phyloP scores from a whole-genome alignment of 2,797 vertebrate species.

The Lepus oiostolus region DNA sequence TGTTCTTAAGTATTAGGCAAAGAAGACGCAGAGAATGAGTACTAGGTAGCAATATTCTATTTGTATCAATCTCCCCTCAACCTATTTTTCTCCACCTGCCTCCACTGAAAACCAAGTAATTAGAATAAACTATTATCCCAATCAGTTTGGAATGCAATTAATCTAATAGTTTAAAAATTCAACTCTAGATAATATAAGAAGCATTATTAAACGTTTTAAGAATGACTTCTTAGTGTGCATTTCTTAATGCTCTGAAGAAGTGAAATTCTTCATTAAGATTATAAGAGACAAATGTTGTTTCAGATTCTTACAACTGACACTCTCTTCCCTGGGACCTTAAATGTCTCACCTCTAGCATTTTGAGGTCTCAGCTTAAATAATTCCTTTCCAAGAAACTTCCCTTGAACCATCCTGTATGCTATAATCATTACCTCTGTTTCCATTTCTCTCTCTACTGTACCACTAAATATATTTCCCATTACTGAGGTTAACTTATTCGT shows the following conservation, averaged over 20 bases:
- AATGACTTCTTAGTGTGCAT: too few species aligned
- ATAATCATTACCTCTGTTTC: not conserved
- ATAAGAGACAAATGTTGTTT: not conserved
- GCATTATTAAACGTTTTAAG: too few species aligned
- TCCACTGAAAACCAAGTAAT: too few species aligned
- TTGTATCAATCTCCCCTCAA: too few species aligned
- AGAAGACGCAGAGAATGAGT: too few species aligned
- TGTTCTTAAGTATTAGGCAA: too few species aligned
- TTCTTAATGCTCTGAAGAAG: not conserved
- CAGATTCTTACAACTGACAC: not conserved
- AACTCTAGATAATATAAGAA: not conserved
- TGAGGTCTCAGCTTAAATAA: not conserved
- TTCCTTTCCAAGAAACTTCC: too few species aligned
- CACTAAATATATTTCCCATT: not conserved
- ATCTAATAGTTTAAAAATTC: not conserved
- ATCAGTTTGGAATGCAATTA: not conserved
- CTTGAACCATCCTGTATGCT: too few species aligned
- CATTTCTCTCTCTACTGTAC: not conserved
- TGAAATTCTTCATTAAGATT: not conserved
- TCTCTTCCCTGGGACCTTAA: not conserved
- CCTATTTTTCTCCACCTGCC: too few species aligned
- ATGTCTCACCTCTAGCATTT: not conserved
- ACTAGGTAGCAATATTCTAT: too few species aligned
- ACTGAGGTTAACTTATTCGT: not conserved
- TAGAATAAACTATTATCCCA: not conserved